Base-by-base conservation (phyloP, 2,888 invertebrate genomes). In the Cephus pulcher region DNA sequence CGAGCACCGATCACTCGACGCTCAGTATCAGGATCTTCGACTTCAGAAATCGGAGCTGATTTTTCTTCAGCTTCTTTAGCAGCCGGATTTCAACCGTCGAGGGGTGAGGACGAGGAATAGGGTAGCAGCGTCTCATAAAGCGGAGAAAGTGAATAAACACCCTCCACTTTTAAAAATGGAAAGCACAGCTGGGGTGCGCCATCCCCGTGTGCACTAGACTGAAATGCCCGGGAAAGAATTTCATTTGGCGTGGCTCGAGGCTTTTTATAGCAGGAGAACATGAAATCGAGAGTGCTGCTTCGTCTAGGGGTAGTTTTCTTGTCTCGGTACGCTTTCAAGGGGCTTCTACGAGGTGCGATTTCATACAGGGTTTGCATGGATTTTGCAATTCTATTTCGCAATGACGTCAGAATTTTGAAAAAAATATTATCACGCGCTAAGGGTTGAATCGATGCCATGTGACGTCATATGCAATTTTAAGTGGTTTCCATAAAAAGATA, bases 41-140 rank as follows among this genome's bases (percentile, higher is more conserved):
- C 56, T 56, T 56, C 9, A 56, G 6, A 56, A 56, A 23, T 56
- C 23, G 56, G 23, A 56, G 9, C 23, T 56, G 56, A 56, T 56
- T 56, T 56, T 56, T 56, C 23, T 56, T 56, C 9, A 23, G 40
- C 23, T 23, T 56, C 23, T 56, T 23, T 2, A 56, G 9, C 56
- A 56, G 56, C 9, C 9, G 34, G 71, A 71, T 6, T 11, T 74
- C 23, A 74, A 74, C 83, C 83, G 80, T 82, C 82, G 84, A 84
- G 82, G 85, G 84, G 82, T 82, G 82, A 82, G 82, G 56, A 76
- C 78, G 78, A 86, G 84, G 86, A 88, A 88, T 87, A 83, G 75
- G 74, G 79, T 76, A 88, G 69, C 82, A 89, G 86, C 76, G 80
- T 71, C 71, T 74, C 81, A 88, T 86, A 75, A n/a, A 34, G 33